A percentile compares a stretch with the other conserved stretches of the same genome.
These are phyloP conservation scores for Epinephelus lanceolatus DNA, from an alignment of 2,113 vertebrate genomes.

Conservation along the genomic window DNA sequence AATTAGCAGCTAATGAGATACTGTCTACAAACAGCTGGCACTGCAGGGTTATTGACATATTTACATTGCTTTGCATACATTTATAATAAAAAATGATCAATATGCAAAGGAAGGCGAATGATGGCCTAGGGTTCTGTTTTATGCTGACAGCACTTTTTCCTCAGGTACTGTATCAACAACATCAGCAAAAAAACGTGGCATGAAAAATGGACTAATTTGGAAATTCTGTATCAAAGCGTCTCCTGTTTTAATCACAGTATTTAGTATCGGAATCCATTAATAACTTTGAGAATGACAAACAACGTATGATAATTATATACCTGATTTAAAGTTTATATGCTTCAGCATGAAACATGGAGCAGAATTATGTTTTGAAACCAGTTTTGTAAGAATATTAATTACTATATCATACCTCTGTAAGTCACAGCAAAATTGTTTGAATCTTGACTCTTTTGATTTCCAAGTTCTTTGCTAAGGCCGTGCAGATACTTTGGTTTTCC, in stretches of 20 bases:
- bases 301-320: background rate
- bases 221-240: background rate
- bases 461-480: background rate
- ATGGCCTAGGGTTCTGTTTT: conserved; percentile 18
- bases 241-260: conserved; percentile 30
- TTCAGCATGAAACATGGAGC: background rate
- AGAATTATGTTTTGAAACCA: background rate
- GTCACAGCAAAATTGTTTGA: background rate
- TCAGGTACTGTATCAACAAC: background rate
- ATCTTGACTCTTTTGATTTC: background rate
- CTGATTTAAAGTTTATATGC: background rate
- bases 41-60: conserved; percentile 31
- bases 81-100: background rate
- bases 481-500: background rate
- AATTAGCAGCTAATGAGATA: conserved; percentile 32
- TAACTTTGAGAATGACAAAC: conserved; percentile 6
- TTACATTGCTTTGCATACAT: conserved; percentile 25
- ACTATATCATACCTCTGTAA: background rate
- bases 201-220: conserved; percentile 33
- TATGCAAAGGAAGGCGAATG: background rate
- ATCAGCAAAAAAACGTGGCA: conserved; percentile 18
- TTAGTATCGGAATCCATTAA: background rate
- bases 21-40: conserved; percentile 20
- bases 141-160: conserved; percentile 29
- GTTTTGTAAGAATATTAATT: background rate